Evolutionary conservation across 2,113 vertebrate genomes (phyloP).

Genomic region (Acanthochromis polyacanthus): DNA sequence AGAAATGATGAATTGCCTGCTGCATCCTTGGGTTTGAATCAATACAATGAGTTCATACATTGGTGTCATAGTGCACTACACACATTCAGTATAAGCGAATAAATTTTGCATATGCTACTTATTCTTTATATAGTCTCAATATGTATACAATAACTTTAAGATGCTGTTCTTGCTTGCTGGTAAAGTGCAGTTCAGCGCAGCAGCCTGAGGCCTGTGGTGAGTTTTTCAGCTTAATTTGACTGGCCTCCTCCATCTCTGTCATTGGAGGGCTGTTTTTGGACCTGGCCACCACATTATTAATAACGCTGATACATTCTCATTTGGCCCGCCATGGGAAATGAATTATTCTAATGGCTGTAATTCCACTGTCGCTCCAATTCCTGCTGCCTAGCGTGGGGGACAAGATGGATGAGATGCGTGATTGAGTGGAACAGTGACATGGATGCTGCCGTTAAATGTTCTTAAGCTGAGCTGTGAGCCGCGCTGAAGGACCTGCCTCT

Average conservation of each 20-base stretch:
- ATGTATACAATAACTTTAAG: neutral
- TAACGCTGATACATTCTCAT: conserved; percentile 75
- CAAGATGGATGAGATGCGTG: conserved; percentile 68
- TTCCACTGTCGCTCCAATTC: conserved; percentile 62
- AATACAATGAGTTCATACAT: conserved; percentile 52
- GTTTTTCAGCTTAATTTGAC: conserved; percentile 60
- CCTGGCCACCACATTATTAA: conserved; percentile 75
- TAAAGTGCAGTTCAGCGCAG: conserved; percentile 36
- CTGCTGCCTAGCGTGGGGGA: conserved; percentile 50
- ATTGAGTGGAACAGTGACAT: conserved; percentile 60
- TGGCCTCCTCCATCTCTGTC: conserved; percentile 77
- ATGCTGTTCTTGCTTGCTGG: neutral
- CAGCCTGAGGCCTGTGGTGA: conserved; percentile 36
- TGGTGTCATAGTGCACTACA: conserved; percentile 26
- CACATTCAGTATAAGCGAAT: conserved; percentile 35
- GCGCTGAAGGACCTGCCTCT: conserved; percentile 1
- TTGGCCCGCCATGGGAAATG: conserved; percentile 64
- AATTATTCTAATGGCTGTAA: conserved; percentile 79
- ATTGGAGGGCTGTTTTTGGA: conserved; percentile 73
- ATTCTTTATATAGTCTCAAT: neutral
- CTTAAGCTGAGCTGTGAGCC: conserved; percentile 37
- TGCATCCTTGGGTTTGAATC: conserved; percentile 45
- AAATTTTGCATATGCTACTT: conserved; percentile 20
- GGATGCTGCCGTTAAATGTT: conserved; percentile 53
- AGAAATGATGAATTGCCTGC: conserved; percentile 68